Conservation (phyloP, 2,113 vertebrate genomes). For the Podarcis muralis region DNA sequence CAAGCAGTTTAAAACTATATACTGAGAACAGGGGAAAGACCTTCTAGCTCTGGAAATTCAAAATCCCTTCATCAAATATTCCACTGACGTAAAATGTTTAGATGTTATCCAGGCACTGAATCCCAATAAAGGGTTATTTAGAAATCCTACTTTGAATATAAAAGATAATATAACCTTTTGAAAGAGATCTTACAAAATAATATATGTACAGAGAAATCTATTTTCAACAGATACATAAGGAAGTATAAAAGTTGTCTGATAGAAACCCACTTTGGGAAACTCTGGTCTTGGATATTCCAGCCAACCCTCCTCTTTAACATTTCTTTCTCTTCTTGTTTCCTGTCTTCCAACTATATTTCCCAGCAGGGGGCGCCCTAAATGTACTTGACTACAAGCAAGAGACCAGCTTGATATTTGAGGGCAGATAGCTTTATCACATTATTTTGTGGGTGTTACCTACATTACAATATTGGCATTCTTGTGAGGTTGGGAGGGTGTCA, state of each 20-base stretch:
- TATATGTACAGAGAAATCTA: not conserved
- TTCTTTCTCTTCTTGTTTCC: not conserved
- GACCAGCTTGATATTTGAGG: no score
- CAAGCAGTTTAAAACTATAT: not conserved
- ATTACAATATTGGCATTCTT: not conserved
- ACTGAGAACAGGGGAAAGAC: not conserved
- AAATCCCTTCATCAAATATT: not conserved
- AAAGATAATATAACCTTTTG: not conserved
- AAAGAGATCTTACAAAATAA: not conserved
- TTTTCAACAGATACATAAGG: not conserved
- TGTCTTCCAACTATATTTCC: not conserved
- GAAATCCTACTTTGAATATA: not conserved
- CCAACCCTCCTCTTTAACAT: not conserved
- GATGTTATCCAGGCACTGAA: not conserved
- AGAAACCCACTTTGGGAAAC: no score
- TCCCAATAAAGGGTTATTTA: not conserved
- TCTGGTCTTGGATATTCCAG: not conserved
- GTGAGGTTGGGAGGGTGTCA: no score
- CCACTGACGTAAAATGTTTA: conserved; percentile 6
- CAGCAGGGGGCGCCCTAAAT: not conserved
- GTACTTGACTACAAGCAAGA: not conserved
- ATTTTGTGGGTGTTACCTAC: not conserved
- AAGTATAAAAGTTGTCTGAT: not conserved
- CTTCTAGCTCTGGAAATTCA: not conserved
- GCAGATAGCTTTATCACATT: not conserved